Evolutionary conservation across 2,113 vertebrate genomes (phyloP), one percentile per base, ranked within the genome.

Genomic region (Halichoerus grypus): DNA sequence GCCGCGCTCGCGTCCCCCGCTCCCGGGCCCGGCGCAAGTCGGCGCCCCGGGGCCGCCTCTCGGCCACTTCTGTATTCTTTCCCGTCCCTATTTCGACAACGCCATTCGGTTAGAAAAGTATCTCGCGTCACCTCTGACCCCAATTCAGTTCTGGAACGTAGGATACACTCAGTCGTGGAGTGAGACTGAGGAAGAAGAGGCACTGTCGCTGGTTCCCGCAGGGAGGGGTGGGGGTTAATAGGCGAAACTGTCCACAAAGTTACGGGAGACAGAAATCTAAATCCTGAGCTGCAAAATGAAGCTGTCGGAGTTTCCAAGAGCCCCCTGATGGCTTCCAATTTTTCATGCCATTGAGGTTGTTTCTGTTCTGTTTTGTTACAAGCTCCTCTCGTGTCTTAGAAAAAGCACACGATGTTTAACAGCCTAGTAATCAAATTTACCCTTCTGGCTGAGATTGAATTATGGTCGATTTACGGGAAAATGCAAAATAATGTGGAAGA

Each of bases 401-500:
- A 69, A 93, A 92, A 53, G 42, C 51, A 61, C 80, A 24, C 4
- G 14, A 19, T 59, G 42, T 94, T 89, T 74, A 57, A 90, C n/a
- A 57, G 59, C 55, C 95, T 82, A 53, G n/a, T 74, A 55, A 76
- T 93, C 42, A 15, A 84, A 88, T 93, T 85, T 42, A 42, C 26
- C 31, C 90, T 95, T 89, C 83, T 77, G 42, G 42, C 51, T 4
- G 36, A 95, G 36, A 67, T 7, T 84, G 71, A 88, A 67, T 93
- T 91, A 94, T 59, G 46, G 80, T 42, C 92, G 76, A 77, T 36
- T 84, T 94, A 61, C 28, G 57, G 84, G 49, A 59, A 81, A 92
- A 72, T n/a, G 76, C 69, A 88, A 72, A 97, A 51, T 88, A 79
- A 63, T 59, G 53, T 63, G 77, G 26, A 42, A 31, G 16, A 22